These are phyloP conservation scores for Bilobella aurantiaca DNA, from an alignment of 1,140 invertebrate species.

Conservation along the genomic window DNA sequence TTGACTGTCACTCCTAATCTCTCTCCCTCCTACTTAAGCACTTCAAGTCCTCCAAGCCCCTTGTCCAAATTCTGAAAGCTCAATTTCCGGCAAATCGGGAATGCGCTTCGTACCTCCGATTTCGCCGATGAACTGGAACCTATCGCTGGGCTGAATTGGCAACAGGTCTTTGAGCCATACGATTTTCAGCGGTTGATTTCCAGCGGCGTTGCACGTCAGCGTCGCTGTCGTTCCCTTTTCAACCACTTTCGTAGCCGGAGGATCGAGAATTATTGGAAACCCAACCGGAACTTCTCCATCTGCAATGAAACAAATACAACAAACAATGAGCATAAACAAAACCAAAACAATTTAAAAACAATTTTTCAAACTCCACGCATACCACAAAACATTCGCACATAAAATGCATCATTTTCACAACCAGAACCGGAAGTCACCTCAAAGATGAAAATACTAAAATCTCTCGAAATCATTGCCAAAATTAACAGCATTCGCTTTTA, in stretches of 20 bases:
- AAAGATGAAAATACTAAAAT: neutral
- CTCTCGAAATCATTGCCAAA: neutral
- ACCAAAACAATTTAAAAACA: too few species aligned
- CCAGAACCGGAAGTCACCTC: too few species aligned
- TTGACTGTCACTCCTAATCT: neutral
- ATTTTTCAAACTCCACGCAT: too few species aligned
- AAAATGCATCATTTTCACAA: too few species aligned
- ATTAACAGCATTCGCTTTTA: neutral
- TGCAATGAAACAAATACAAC: conserved; percentile 11
- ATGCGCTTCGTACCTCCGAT: conserved; percentile 36
- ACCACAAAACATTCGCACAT: too few species aligned
- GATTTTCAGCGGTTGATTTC: conserved; percentile 72
- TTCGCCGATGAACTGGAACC: conserved; percentile 26
- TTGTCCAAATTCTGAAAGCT: too few species aligned
- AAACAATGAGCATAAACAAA: neutral
- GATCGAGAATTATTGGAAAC: conserved; percentile 76
- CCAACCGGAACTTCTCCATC: conserved; percentile 56
- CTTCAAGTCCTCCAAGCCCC: neutral
- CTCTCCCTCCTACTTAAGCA: neutral
- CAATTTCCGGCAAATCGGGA: too few species aligned
- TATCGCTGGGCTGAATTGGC: conserved; percentile 50
- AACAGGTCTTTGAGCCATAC: conserved; percentile 85
- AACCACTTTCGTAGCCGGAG: conserved; percentile 74
- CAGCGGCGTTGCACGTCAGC: conserved; percentile 73
- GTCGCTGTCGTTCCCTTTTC: conserved; percentile 87